phyloP scores from a whole-genome alignment of 2,113 vertebrate genomes.

The Planiliza haematocheilus region DNA sequence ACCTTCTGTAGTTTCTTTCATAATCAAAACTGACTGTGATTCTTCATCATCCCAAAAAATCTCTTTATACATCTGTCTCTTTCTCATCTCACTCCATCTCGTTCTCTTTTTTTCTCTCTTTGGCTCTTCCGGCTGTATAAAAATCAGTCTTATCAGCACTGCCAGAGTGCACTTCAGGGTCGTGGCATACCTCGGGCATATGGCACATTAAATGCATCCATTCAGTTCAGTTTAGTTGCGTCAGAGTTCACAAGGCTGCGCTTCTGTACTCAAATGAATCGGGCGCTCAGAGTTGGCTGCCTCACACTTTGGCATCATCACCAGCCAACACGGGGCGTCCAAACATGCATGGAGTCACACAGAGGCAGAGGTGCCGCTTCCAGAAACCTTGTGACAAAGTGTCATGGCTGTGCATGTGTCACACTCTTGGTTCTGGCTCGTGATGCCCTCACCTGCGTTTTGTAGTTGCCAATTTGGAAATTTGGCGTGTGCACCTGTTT shows the following conservation, averaged over 20 bases:
- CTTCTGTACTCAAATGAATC: conserved; percentile 36
- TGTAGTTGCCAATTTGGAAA: conserved; percentile 60
- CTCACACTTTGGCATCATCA: conserved; percentile 36
- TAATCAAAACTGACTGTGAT: no score
- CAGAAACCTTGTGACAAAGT: conserved; percentile 24
- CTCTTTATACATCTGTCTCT: no score
- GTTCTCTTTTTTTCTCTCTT: no score
- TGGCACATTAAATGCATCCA: conserved; percentile 11
- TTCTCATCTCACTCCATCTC: background rate
- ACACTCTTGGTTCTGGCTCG: conserved; percentile 43
- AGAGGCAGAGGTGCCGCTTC: conserved; percentile 40
- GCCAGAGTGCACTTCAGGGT: conserved; percentile 1
- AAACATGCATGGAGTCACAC: conserved; percentile 51
- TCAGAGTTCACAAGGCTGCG: conserved; percentile 23
- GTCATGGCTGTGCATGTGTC: conserved; percentile 44
- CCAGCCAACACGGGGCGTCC: conserved; percentile 34
- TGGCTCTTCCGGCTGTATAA: background rate
- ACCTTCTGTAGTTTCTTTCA: no score
- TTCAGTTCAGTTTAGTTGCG: conserved; percentile 3
- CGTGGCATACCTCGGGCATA: background rate
- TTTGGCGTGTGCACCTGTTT: conserved; percentile 47
- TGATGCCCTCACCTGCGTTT: conserved; percentile 51
- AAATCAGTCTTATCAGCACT: background rate
- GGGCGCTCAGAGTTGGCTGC: conserved; percentile 54
- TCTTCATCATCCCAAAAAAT: no score